Evolutionary conservation across 2,113 vertebrate genomes (phyloP), one percentile per base, ranked within the genome.

Genomic region (Hucho hucho): DNA sequence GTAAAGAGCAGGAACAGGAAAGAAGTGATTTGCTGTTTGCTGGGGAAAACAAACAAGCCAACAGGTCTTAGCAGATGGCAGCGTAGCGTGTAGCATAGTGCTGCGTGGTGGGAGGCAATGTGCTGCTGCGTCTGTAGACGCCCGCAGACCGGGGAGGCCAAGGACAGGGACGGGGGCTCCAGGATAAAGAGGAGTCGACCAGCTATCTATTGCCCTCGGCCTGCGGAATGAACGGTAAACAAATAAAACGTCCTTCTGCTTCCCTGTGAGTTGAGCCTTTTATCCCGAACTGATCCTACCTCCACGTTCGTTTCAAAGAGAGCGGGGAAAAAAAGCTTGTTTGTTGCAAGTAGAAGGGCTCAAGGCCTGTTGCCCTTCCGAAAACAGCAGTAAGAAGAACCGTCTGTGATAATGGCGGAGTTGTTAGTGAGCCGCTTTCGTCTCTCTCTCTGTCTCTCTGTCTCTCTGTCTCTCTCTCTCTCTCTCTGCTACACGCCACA

Each of bases 1-100:
- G 96, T 93, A 94, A 94, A 95, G 96, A 96, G 93, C 89, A 89
- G 93, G 94, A 96, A 95, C 94, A 96, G 95, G 95, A 97, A 93
- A 97, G 93, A 92, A 95, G 93, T 96, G 94, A 95, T 98, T 98
- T 97, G 95, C 96, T 97, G 97, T 97, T 98, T 96, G 96, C 94
- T 95, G 93, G 93, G 95, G 16, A 98, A 98, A 98, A 97, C 95
- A 98, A 98, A 98, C 95, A 98, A 93, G 94, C 94, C 95, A 98
- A 98, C 96, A 97, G 95, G 96, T 97, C 95, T 92, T 94, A 94
- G 94, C 97, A 98, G 96, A 98, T 98, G 96, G 96, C 87, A 53
- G 93, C 93, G 88, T 92, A 92, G 93, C 79, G 79, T 76, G 69
- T 73, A 92, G 90, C 87, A 87, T 84, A 64, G 85, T 79, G 85